These are phyloP conservation scores for Palythoa heliodiscus DNA, from an alignment of 92 coral and sea anemone genomes.

Conservation along the genomic window DNA sequence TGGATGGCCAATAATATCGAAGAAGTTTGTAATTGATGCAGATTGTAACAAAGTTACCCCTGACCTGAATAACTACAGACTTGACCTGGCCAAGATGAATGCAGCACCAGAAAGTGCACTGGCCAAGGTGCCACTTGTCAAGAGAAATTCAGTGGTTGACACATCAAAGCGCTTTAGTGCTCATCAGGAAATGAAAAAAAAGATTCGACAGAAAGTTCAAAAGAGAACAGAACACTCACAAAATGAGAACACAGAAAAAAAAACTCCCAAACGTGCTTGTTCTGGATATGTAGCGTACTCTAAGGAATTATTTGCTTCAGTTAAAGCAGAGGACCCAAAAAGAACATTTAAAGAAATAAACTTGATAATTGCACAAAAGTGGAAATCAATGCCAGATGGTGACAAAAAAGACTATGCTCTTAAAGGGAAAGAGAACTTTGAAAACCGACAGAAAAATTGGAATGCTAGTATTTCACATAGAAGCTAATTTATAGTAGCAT, in stretches of 20 bases:
- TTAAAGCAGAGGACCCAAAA: constrained; percentile 10
- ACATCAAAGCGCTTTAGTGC: constrained; percentile 4
- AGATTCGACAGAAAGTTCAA: background rate
- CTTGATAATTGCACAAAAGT: constrained; percentile 4
- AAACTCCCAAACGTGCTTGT: constrained; percentile 14
- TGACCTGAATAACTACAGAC: background rate
- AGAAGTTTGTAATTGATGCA: constrained; percentile 14
- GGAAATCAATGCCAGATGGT: background rate
- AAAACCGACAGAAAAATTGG: constrained; percentile 1
- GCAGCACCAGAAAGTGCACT: background rate
- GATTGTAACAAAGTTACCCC: background rate
- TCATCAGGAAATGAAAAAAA: constrained; percentile 18
- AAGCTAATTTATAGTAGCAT: background rate
- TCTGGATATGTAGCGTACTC: constrained; percentile 4
- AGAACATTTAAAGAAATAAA: constrained; percentile 23
- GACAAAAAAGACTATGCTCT: constrained; percentile 4
- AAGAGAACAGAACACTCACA: background rate
- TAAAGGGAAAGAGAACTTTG: constrained; percentile 15
- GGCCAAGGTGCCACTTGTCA: constrained; percentile 1
- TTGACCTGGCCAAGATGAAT: background rate
- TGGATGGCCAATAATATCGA: constrained; percentile 24
- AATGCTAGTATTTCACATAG: background rate
- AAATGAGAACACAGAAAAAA: background rate
- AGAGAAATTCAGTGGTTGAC: background rate
- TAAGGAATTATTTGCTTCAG: constrained; percentile 11